Conservation (phyloP, 2,888 invertebrate species). For the Euproctis similis region DNA sequence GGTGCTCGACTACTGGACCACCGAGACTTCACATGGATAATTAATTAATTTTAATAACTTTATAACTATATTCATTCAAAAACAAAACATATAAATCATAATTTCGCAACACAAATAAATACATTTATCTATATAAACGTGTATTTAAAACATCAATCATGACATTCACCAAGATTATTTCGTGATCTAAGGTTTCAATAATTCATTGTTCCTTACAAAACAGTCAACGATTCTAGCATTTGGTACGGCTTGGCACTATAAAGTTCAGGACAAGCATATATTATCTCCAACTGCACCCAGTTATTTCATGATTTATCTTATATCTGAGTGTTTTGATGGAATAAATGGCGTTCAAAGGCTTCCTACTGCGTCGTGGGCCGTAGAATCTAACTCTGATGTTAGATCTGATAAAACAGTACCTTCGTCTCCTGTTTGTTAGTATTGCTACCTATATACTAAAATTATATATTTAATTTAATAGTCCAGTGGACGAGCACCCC, state of each 20-base stretch:
- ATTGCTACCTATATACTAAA: too few species aligned
- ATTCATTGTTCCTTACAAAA: constrained; percentile 42
- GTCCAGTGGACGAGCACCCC: too few species aligned
- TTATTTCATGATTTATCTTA: constrained; percentile 34
- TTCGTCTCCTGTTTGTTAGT: too few species aligned
- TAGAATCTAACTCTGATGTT: constrained; percentile 2
- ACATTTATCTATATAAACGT: constrained; percentile 2
- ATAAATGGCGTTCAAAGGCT: constrained; percentile 6
- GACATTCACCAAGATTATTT: constrained; percentile 19
- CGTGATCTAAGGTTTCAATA: constrained; percentile 39
- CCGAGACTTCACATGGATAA: too few species aligned
- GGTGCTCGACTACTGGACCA: too few species aligned
- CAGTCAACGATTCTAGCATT: constrained; percentile 41
- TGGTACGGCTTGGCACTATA: constrained; percentile 32
- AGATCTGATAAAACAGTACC: background rate
- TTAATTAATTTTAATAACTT: too few species aligned
- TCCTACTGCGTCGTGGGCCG: constrained; percentile 5
- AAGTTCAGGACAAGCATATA: constrained; percentile 53
- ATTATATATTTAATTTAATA: too few species aligned
- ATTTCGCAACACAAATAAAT: constrained; percentile 1
- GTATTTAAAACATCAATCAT: constrained; percentile 12
- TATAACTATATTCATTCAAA: too few species aligned
- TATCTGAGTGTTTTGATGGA: constrained; percentile 9
- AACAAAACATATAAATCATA: background rate
- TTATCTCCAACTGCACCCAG: constrained; percentile 35